Percentiles rank a stretch among this genome's conserved stretches.
These are phyloP conservation scores for Anastrepha ludens DNA, from an alignment of 1,140 invertebrate species.

Conservation along the genomic window DNA sequence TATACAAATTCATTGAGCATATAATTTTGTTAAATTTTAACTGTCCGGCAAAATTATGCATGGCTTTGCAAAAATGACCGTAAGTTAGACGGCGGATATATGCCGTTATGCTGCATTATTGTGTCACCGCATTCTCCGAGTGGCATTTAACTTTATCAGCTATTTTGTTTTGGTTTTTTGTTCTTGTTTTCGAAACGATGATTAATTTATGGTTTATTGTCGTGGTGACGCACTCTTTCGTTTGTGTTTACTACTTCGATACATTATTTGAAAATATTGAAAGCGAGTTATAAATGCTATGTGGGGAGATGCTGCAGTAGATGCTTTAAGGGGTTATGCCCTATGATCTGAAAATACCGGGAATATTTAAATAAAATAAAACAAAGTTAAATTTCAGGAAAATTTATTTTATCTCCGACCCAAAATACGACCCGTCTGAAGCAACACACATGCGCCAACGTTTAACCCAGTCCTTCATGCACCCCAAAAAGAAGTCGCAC, in stretches of 20 bases:
- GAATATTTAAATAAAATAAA: too few relatives aligned
- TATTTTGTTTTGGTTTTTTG: background rate
- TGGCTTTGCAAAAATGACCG: background rate
- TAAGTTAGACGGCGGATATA: background rate
- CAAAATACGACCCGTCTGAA: too few relatives aligned
- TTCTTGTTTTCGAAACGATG: background rate
- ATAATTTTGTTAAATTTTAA: conserved; percentile 34
- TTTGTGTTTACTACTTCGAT: background rate
- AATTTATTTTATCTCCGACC: too few relatives aligned
- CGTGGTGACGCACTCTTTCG: background rate
- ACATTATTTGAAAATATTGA: background rate
- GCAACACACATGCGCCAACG: too few relatives aligned
- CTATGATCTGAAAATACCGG: too few relatives aligned
- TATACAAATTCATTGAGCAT: conserved; percentile 7
- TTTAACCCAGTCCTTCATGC: too few relatives aligned
- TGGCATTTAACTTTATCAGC: background rate
- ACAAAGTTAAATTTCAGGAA: too few relatives aligned
- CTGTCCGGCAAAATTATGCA: background rate
- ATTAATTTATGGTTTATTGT: background rate
- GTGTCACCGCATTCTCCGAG: background rate
- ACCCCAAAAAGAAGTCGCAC: too few relatives aligned
- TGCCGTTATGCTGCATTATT: background rate
- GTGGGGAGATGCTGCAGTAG: too few relatives aligned
- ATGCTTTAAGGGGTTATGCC: too few relatives aligned
- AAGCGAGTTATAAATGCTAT: background rate